These are phyloP conservation scores for Lutraria rhynchaena DNA, from an alignment of 1,140 invertebrate genomes.

Conservation along the genomic window DNA sequence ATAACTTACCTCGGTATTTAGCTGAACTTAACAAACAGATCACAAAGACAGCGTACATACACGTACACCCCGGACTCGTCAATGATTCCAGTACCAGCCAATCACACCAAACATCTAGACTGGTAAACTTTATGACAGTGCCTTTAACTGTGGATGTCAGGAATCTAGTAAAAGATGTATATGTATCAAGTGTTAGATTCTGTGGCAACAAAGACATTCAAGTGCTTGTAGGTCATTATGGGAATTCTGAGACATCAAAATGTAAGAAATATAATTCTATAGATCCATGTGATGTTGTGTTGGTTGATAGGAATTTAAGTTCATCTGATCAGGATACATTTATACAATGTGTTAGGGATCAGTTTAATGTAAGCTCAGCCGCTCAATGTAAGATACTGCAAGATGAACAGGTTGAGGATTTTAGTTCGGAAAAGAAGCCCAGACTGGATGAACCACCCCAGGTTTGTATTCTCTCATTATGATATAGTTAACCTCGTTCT, in stretches of 20 bases:
- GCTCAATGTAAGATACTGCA: neutral
- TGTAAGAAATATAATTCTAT: neutral
- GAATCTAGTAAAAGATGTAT: slow-evolving; percentile 63
- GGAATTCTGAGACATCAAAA: slow-evolving; percentile 14
- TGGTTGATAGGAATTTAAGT: slow-evolving; percentile 53
- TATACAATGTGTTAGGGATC: neutral
- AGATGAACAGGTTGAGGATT: too few species aligned
- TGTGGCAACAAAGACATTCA: slow-evolving; percentile 68
- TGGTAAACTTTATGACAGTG: neutral
- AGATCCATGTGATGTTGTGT: slow-evolving; percentile 48
- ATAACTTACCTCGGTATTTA: slow-evolving; percentile 59
- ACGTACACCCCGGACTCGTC: slow-evolving; percentile 61
- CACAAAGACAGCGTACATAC: slow-evolving; percentile 68
- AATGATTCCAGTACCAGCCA: neutral
- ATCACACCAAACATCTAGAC: neutral
- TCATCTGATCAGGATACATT: too few species aligned
- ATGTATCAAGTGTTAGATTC: slow-evolving; percentile 51
- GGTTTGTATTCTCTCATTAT: too few species aligned
- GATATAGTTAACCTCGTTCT: too few species aligned
- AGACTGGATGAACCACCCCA: too few species aligned
- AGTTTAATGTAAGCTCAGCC: neutral
- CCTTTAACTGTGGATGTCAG: slow-evolving; percentile 61
- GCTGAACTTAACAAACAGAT: slow-evolving; percentile 56
- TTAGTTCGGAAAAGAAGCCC: too few species aligned
- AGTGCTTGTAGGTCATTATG: slow-evolving; percentile 66